phyloP scores from a whole-genome alignment of 1,140 invertebrate species.

The Pristionchus pacificus region DNA sequence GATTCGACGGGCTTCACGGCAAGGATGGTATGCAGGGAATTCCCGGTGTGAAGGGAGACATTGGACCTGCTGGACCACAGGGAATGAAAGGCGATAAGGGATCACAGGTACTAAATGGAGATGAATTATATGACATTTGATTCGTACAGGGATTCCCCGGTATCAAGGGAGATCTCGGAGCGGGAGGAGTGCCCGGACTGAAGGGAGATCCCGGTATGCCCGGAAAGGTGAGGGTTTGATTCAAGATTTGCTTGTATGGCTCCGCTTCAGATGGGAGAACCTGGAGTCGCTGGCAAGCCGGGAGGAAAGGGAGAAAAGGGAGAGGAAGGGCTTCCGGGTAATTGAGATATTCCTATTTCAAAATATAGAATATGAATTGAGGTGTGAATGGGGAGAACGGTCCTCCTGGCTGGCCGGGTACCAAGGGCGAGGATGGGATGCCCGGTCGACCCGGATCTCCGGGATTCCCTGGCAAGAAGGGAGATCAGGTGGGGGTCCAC shows the following conservation, averaged over 20 bases:
- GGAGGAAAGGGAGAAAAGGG: constrained; percentile 30
- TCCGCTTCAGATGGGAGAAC: constrained; percentile 25
- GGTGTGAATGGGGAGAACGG: not conserved
- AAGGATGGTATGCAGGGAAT: constrained; percentile 36
- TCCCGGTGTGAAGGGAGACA: constrained; percentile 35
- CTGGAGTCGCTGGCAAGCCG: constrained; percentile 34
- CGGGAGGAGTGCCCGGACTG: constrained; percentile 29
- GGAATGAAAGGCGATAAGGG: constrained; percentile 39
- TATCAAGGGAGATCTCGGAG: constrained; percentile 33
- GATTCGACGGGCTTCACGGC: constrained; percentile 16
- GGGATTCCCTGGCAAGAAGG: constrained; percentile 37
- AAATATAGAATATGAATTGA: not conserved
- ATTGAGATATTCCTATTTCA: not conserved
- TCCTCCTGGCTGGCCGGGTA: constrained; percentile 35
- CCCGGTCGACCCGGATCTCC: constrained; percentile 36
- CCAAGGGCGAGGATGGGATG: constrained; percentile 35
- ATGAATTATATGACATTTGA: constrained; percentile 8
- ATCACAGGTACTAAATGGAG: constrained; percentile 15
- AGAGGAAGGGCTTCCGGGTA: not conserved
- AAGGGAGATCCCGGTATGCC: constrained; percentile 39
- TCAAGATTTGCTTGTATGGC: not conserved
- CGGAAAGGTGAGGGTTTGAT: constrained; percentile 29
- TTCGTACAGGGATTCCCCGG: constrained; percentile 36
- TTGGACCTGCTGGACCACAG: constrained; percentile 32
- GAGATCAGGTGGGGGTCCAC: not conserved